Evolutionary conservation across 2,888 invertebrate species (phyloP), one percentile per base, ranked within the genome.

Genomic region (Phorcus lineatus): DNA sequence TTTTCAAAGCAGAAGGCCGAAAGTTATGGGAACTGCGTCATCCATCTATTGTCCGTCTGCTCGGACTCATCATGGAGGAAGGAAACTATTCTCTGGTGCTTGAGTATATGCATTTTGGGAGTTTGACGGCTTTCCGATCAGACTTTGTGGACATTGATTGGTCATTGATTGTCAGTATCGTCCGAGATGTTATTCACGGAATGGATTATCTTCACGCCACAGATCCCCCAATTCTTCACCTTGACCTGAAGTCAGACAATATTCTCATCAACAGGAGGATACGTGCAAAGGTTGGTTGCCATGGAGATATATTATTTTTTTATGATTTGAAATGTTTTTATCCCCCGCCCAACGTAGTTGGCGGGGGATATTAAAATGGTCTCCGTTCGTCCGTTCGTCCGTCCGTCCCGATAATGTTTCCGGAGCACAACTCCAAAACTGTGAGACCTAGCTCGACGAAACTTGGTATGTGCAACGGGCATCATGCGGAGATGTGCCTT

Each of bases 161-260:
- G 52, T 82, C 86, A 0, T 62, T 88, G 24, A 76, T 84, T 66
- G 67, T 86, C 11, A 81, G 85, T 22, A 84, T 88, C 40, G 54
- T 84, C 9, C 36, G 80, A 9, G 86, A 89, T 13, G 84, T 89
- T 1, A 80, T 81, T 2, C 80, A 81, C 19, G 90, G 87, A 1
- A 87, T 90, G 87, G 82, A 80, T 17, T 88, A 84, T 77, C 84
- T 90, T 17, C 90, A 90, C 77, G 76, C 79, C 0, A 81, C 77
- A 0, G 57, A 80, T 55, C 87, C 88, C 16, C 84, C 86, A 2
- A 84, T 90, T 28, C 82, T 88, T 16, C 90, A 90, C 66, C 82
- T 87, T 13, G 90, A 90, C 80, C 79, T 90, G 17, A 89, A 90
- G 78, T 86, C 87, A 40, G 86, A 88, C 17, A 90, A 90, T 80